Evolutionary conservation across 2,888 invertebrate genomes (phyloP).

Genomic region (Epistrophe grossulariae): DNA sequence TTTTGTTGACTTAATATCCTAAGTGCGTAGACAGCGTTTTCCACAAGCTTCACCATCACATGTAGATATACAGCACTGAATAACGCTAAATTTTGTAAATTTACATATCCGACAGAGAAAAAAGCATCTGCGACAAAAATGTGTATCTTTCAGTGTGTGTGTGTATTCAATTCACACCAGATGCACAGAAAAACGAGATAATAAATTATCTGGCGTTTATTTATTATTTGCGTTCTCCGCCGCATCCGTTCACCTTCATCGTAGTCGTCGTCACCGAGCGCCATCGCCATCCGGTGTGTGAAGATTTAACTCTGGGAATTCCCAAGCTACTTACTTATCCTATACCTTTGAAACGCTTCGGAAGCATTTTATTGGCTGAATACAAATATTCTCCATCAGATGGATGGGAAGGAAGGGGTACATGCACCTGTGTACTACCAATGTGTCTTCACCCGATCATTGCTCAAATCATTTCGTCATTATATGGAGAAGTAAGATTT

Average conservation of each 20-base stretch:
- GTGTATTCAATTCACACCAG: constrained; percentile 27
- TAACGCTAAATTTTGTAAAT: constrained; percentile 41
- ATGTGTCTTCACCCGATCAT: constrained; percentile 41
- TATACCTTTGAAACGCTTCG: constrained; percentile 14
- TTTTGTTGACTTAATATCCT: constrained; percentile 32
- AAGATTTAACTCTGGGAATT: constrained; percentile 52
- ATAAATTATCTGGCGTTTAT: constrained; percentile 56
- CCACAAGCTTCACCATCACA: background rate
- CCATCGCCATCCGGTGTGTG: constrained; percentile 7
- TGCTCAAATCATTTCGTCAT: constrained; percentile 44
- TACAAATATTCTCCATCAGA: constrained; percentile 14
- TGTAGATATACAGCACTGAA: background rate
- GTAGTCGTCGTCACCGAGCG: background rate
- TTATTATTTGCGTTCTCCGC: constrained; percentile 43
- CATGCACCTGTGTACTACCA: constrained; percentile 17
- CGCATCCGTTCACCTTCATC: background rate
- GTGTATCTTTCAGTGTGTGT: constrained; percentile 33
- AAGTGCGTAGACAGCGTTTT: constrained; percentile 25
- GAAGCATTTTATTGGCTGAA: constrained; percentile 38
- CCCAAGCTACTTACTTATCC: constrained; percentile 37
- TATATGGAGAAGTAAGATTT: constrained; percentile 44
- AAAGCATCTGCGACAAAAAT: constrained; percentile 60
- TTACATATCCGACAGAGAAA: constrained; percentile 55
- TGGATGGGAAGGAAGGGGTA: background rate
- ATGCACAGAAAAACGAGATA: constrained; percentile 29